phyloP scores from a whole-genome alignment of 2,888 invertebrate genomes.

The Rhamphomyia laevipes region DNA sequence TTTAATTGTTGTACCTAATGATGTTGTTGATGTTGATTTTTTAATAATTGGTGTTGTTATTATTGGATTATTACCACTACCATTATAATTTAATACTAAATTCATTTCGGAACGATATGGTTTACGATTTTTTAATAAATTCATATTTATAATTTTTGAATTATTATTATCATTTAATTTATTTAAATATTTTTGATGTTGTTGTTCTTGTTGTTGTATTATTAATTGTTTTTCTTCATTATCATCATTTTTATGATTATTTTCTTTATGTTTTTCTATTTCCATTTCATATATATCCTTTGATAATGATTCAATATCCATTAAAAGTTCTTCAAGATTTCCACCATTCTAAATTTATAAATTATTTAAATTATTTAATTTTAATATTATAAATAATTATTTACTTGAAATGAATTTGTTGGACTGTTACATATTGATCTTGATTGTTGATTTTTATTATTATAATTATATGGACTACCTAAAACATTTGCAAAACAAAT shows the following conservation, averaged over 20 bases:
- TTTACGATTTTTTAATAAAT: slow-evolving; percentile 21
- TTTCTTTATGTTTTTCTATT: background rate
- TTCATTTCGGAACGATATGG: slow-evolving; percentile 39
- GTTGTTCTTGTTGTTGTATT: background rate
- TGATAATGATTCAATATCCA: slow-evolving; percentile 52
- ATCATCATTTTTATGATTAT: no score
- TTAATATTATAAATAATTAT: no score
- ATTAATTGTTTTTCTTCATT: background rate
- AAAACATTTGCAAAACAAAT: slow-evolving; percentile 32
- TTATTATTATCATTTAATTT: background rate
- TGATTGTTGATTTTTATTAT: no score
- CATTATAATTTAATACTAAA: slow-evolving; percentile 32
- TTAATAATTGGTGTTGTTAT: slow-evolving; percentile 20
- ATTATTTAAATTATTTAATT: no score
- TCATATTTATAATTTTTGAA: background rate
- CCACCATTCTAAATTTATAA: slow-evolving; percentile 47
- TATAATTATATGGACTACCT: slow-evolving; percentile 14
- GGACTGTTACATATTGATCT: background rate
- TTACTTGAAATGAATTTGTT: slow-evolving; percentile 12
- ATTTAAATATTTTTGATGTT: background rate
- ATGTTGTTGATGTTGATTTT: slow-evolving; percentile 12
- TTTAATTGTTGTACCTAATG: background rate
- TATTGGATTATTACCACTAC: slow-evolving; percentile 22
- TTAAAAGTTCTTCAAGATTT: slow-evolving; percentile 54
- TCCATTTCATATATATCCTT: slow-evolving; percentile 34